Conservation (phyloP, 1,140 invertebrate species). For the Leptinotarsa texana region DNA sequence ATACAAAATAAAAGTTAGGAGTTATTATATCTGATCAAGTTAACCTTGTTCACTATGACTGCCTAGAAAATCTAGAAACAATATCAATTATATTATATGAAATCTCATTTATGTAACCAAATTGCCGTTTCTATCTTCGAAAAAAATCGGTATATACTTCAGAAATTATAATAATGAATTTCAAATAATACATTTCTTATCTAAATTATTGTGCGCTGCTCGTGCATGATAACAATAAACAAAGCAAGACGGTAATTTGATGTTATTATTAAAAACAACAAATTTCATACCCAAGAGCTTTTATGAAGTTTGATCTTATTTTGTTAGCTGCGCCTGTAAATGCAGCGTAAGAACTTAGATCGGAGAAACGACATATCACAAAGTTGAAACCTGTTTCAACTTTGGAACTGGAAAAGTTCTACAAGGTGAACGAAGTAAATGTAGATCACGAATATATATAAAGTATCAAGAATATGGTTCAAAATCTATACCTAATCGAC, state of each 20-base stretch:
- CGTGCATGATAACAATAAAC: not conserved
- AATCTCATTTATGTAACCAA: not conserved
- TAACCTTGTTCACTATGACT: no score
- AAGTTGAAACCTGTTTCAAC: not conserved
- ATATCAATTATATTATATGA: not conserved
- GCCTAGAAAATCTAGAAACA: not conserved
- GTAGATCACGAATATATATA: not conserved
- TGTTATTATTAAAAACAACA: slow-evolving; percentile 3
- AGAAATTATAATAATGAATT: not conserved
- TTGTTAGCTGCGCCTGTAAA: not conserved
- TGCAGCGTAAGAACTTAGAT: not conserved
- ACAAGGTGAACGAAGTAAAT: not conserved
- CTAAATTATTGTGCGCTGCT: not conserved
- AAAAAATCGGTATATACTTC: not conserved
- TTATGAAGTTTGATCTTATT: not conserved
- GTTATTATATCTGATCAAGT: no score
- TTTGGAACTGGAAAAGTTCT: not conserved
- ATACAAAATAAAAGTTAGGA: no score
- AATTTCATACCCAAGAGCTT: not conserved
- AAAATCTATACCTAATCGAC: no score
- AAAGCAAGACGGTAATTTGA: not conserved
- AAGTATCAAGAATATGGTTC: no score
- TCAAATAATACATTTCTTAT: not conserved
- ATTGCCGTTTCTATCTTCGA: not conserved
- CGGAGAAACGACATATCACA: no score